Evolutionary conservation across 1,140 invertebrate genomes (phyloP).

Genomic region (Liolophura sinensis): DNA sequence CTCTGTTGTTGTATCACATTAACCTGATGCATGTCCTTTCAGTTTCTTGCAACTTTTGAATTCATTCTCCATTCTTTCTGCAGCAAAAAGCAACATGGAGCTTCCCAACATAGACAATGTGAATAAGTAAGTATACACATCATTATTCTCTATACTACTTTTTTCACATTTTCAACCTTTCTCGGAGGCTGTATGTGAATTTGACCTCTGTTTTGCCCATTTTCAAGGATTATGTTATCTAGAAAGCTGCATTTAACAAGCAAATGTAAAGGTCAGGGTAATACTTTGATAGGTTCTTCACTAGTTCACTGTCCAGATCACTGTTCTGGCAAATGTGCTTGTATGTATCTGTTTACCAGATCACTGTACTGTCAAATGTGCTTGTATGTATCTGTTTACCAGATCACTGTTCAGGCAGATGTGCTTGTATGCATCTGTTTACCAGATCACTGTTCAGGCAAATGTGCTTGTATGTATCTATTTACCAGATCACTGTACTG

Average conservation of each 20-base stretch:
- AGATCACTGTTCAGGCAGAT: too few relatives aligned
- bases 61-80: slow-evolving; percentile 18
- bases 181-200: background rate
- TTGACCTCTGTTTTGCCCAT: too few relatives aligned
- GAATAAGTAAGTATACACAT: slow-evolving; percentile 47
- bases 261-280: too few relatives aligned
- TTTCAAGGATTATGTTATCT: too few relatives aligned
- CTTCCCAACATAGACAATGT: slow-evolving; percentile 46
- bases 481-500: too few relatives aligned
- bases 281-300: too few relatives aligned
- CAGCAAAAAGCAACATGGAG: slow-evolving; percentile 49
- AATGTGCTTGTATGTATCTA: background rate
- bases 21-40: background rate
- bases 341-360: slow-evolving; percentile 1
- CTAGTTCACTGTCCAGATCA: too few relatives aligned
- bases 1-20: background rate
- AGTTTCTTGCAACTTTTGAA: slow-evolving; percentile 1
- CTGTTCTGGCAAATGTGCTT: background rate
- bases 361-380: background rate
- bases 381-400: background rate
- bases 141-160: background rate
- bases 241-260: too few relatives aligned
- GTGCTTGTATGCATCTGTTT: too few relatives aligned
- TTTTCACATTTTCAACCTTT: background rate
- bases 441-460: too few relatives aligned